Conservation (phyloP, 2,797 vertebrate genomes). For the Hafferia zeledoni region DNA sequence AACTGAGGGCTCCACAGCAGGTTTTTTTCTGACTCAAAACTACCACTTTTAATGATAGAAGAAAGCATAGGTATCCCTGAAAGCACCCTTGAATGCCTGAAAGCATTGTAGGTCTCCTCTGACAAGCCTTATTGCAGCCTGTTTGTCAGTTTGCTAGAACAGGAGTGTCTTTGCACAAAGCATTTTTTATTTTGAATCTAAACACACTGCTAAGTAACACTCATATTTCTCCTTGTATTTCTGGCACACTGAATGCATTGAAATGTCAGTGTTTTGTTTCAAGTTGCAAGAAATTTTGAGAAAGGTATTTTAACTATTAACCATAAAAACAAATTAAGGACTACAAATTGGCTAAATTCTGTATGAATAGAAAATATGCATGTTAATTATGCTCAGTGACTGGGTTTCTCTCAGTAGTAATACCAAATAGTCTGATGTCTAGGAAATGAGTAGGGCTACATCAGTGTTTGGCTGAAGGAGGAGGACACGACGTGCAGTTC, state of each 20-base stretch:
- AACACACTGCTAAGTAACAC: background rate
- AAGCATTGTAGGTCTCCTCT: background rate
- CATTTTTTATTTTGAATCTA: background rate
- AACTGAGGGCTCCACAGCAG: background rate
- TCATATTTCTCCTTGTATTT: background rate
- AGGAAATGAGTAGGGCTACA: background rate
- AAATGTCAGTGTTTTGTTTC: background rate
- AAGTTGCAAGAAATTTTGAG: background rate
- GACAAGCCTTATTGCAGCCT: background rate
- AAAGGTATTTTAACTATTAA: background rate
- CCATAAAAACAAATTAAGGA: background rate
- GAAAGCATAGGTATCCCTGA: rapidly evolving
- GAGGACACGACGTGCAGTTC: background rate
- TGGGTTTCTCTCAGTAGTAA: background rate
- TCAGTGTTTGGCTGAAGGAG: background rate
- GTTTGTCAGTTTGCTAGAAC: background rate
- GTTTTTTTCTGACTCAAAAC: background rate
- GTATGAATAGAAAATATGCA: background rate
- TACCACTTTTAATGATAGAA: background rate
- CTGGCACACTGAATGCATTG: background rate
- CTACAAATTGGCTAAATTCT: background rate
- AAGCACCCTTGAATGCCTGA: background rate
- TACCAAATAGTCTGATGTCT: background rate
- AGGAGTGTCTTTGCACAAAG: background rate
- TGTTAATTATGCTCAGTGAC: background rate